These are phyloP conservation scores for Nautilus pompilius DNA, from an alignment of 1,140 invertebrate genomes.

Conservation along the genomic window DNA sequence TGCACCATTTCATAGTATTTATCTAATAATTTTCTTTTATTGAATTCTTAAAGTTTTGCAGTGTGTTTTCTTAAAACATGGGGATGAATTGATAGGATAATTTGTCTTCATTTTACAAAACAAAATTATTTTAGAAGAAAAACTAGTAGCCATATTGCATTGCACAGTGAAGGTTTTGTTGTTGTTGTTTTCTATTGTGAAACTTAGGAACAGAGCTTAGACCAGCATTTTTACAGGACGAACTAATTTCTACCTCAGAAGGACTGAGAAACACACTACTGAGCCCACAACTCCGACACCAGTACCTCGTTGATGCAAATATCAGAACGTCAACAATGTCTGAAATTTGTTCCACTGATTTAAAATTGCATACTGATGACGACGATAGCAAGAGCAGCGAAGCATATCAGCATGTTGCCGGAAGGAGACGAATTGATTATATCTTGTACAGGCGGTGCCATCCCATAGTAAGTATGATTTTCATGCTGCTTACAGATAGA, in stretches of 20 bases:
- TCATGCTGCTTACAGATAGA: background rate
- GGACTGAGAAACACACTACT: slow-evolving; percentile 17
- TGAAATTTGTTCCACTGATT: slow-evolving; percentile 10
- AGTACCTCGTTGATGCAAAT: slow-evolving; percentile 26
- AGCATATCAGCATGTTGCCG: slow-evolving; percentile 20
- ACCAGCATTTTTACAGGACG: slow-evolving; percentile 4
- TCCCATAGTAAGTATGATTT: slow-evolving; percentile 15
- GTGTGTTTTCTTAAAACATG: background rate
- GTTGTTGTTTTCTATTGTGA: background rate
- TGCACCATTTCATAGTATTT: slow-evolving; percentile 5
- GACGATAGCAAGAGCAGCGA: no score
- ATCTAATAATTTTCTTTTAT: background rate
- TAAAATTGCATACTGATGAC: no score
- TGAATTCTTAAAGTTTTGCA: background rate
- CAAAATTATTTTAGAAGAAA: background rate
- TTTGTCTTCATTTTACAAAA: background rate
- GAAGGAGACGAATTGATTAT: slow-evolving; percentile 27
- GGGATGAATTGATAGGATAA: background rate
- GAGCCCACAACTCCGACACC: slow-evolving; percentile 21
- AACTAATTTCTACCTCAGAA: slow-evolving; percentile 17
- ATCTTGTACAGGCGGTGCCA: slow-evolving; percentile 20
- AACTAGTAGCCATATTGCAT: background rate
- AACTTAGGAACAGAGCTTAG: background rate
- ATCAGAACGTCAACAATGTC: slow-evolving; percentile 17
- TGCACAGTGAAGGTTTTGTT: background rate